Evolutionary conservation across 1,140 invertebrate species (phyloP), one percentile per base, ranked within the genome.

Genomic region (Drosophila funebris): DNA sequence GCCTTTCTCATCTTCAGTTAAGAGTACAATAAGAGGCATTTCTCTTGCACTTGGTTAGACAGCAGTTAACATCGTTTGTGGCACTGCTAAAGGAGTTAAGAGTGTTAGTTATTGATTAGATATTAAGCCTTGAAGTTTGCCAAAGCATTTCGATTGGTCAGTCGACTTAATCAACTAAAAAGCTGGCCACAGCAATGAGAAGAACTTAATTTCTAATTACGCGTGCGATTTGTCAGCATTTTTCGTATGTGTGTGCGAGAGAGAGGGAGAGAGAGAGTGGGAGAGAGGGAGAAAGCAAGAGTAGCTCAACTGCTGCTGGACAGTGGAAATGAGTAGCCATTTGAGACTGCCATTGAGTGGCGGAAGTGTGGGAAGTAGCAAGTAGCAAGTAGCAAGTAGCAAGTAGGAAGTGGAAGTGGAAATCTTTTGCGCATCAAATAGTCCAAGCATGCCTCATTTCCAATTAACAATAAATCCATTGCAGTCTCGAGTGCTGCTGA

Each of bases 381-480:
- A n/a, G n/a, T n/a, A n/a, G n/a, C n/a, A n/a, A n/a, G n/a, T n/a
- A n/a, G n/a, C n/a, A n/a, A n/a, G n/a, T n/a, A n/a, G n/a, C n/a
- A n/a, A n/a, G n/a, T n/a, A n/a, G n/a, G n/a, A n/a, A n/a, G n/a
- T n/a, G n/a, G n/a, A n/a, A 33, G 46, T 29, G 46, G 81, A 88
- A 87, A 78, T 88, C 78, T 82, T 78, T 76, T 82, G 76, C 64
- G 78, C 81, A 85, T 85, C 81, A 85, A 81, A 85, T 76, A 85
- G 82, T 85, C 82, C 54, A 63, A 70, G 82, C 82, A 85, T 85
- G 82, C 82, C 82, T 85, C 82, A 85, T 85, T 85, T 85, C 82
- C 82, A 85, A 85, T 85, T 85, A 85, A 85, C 82, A 85, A 85
- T 85, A 85, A 85, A 85, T 85, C 82, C 83, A 75, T 68, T 79